Conservation (phyloP, 2,797 vertebrate species). For the Onychomys arenicola region DNA sequence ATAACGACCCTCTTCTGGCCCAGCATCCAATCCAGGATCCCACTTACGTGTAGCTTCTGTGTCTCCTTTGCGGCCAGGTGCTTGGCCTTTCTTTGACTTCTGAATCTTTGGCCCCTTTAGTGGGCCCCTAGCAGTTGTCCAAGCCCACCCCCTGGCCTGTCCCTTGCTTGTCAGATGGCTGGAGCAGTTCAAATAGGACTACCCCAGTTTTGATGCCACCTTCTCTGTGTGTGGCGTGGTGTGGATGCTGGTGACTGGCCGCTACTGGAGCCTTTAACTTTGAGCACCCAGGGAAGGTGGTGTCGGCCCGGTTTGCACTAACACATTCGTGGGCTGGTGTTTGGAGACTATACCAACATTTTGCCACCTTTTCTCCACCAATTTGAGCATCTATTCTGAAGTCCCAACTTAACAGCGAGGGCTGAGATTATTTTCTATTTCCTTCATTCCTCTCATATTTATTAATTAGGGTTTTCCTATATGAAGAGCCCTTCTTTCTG, state of each 20-base stretch:
- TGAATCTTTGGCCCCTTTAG: neutral
- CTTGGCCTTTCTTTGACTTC: neutral
- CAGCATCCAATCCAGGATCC: neutral
- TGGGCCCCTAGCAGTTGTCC: neutral
- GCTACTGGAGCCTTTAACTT: neutral
- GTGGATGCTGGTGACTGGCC: neutral
- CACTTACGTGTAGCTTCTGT: neutral
- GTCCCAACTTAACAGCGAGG: neutral
- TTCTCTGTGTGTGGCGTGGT: rapidly evolving
- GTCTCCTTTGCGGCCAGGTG: neutral
- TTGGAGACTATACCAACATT: neutral
- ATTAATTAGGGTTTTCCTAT: neutral
- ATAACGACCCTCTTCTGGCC: neutral
- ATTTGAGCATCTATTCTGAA: conserved; percentile 2
- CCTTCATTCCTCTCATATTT: neutral
- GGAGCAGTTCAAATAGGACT: neutral
- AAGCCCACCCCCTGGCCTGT: neutral
- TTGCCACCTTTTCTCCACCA: neutral
- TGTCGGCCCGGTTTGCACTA: neutral
- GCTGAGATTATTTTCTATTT: neutral
- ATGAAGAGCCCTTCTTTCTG: neutral
- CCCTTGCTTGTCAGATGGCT: neutral
- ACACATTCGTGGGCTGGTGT: neutral
- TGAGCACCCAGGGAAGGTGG: neutral
- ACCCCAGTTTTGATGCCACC: too few relatives aligned